These are phyloP conservation scores for Clanis bilineata DNA, from an alignment of 2,888 invertebrate species.

Conservation along the genomic window DNA sequence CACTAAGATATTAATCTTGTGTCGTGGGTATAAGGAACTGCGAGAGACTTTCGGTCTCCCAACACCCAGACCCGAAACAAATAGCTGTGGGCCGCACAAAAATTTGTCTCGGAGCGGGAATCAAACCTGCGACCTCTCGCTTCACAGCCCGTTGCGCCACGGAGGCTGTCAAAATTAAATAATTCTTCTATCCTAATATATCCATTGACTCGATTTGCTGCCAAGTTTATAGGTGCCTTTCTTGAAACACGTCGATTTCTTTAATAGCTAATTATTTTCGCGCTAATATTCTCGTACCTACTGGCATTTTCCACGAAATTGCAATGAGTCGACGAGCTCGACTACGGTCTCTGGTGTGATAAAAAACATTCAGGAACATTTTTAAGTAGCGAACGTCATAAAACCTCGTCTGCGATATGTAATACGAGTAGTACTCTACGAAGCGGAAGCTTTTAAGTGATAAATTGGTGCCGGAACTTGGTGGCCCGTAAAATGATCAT, in stretches of 20 bases:
- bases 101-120: too few relatives aligned
- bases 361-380: slow-evolving; percentile 45
- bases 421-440: slow-evolving; percentile 43
- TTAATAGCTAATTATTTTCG: neutral
- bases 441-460: slow-evolving; percentile 79
- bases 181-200: too few relatives aligned
- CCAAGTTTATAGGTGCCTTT: neutral
- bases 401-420: slow-evolving; percentile 37
- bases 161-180: too few relatives aligned
- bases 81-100: too few relatives aligned
- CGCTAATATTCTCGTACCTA: neutral
- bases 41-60: too few relatives aligned
- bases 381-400: slow-evolving; percentile 46
- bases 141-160: too few relatives aligned
- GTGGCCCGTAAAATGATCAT: slow-evolving; percentile 74
- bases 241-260: neutral
- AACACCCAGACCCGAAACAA: too few relatives aligned
- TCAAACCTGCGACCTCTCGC: too few relatives aligned
- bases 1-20: too few relatives aligned
- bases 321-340: slow-evolving; percentile 20
- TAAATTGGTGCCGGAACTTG: slow-evolving; percentile 78
- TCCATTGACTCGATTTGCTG: neutral
- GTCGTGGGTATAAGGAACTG: too few relatives aligned
- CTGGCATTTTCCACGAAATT: slow-evolving; percentile 15
- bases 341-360: slow-evolving; percentile 18